A percentile compares a stretch with the other conserved stretches of the same genome.
Conservation (phyloP, 2,888 invertebrate species). For the Heliconius sara region DNA sequence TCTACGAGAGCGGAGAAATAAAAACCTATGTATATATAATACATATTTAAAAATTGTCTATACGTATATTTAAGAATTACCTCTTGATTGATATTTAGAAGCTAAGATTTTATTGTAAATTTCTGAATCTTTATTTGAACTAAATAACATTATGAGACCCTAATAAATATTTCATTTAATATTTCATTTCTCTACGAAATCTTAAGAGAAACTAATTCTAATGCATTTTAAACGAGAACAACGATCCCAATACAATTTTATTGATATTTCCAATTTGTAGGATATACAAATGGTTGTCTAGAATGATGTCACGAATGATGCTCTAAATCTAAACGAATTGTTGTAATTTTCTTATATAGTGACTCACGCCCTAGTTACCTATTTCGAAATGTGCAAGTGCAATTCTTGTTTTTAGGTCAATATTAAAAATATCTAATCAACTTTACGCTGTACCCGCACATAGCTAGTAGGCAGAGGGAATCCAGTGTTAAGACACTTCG, state of each 20-base stretch:
- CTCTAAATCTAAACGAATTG: slow-evolving; percentile 25
- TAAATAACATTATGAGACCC: background rate
- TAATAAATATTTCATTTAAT: background rate
- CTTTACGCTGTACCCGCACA: no score
- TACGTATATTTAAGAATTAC: no score
- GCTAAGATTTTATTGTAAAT: background rate
- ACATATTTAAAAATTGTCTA: no score
- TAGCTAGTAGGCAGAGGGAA: no score
- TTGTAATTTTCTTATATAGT: slow-evolving; percentile 29
- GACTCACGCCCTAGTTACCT: slow-evolving; percentile 31
- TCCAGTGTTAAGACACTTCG: no score
- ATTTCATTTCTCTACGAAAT: background rate
- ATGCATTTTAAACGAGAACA: slow-evolving; percentile 12
- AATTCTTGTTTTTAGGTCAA: background rate
- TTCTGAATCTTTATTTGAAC: background rate
- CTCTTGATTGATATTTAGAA: no score
- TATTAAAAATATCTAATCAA: no score
- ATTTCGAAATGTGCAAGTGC: slow-evolving; percentile 11
- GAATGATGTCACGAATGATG: slow-evolving; percentile 30
- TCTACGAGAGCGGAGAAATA: no score
- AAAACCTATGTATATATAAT: no score
- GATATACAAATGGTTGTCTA: slow-evolving; percentile 9
- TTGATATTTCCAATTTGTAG: slow-evolving; percentile 35
- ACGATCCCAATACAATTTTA: slow-evolving; percentile 23
- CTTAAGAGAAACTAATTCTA: slow-evolving; percentile 10